phyloP scores from a whole-genome alignment of 2,888 invertebrate species.

The Mythimna albipuncta region DNA sequence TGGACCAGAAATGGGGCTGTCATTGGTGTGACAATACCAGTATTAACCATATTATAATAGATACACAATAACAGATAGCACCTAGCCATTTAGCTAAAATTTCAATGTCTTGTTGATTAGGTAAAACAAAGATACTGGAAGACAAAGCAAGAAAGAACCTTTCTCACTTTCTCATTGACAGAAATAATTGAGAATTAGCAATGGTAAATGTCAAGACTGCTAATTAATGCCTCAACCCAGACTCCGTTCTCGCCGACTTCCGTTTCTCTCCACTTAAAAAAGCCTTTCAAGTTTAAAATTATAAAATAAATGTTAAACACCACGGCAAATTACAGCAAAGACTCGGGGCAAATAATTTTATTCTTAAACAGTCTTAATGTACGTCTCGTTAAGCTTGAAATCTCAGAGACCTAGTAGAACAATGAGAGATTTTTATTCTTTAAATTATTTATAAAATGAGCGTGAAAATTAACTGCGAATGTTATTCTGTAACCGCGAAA shows the following conservation, averaged over 20 bases:
- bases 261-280: conserved; percentile 8
- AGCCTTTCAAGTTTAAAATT: conserved; percentile 24
- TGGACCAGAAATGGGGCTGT: too few species aligned
- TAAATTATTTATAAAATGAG: conserved; percentile 26
- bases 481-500: background rate
- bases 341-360: conserved; percentile 35
- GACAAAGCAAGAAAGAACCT: background rate
- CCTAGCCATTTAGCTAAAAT: too few species aligned
- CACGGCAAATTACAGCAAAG: conserved; percentile 17
- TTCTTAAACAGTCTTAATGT: conserved; percentile 46
- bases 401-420: conserved; percentile 14
- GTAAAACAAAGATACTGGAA: fast-evolving
- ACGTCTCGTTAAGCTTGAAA: conserved; percentile 48
- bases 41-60: too few species aligned
- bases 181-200: conserved; percentile 12
- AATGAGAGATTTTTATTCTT: conserved; percentile 19
- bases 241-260: background rate
- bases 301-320: conserved; percentile 27
- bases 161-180: conserved; percentile 3
- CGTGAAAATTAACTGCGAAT: conserved; percentile 4
- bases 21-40: too few species aligned
- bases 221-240: conserved; percentile 8
- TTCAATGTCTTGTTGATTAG: background rate
- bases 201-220: conserved; percentile 14
- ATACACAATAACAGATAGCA: too few species aligned